Conservation (phyloP, 2,113 vertebrate species). For the Toxotes chatareus region DNA sequence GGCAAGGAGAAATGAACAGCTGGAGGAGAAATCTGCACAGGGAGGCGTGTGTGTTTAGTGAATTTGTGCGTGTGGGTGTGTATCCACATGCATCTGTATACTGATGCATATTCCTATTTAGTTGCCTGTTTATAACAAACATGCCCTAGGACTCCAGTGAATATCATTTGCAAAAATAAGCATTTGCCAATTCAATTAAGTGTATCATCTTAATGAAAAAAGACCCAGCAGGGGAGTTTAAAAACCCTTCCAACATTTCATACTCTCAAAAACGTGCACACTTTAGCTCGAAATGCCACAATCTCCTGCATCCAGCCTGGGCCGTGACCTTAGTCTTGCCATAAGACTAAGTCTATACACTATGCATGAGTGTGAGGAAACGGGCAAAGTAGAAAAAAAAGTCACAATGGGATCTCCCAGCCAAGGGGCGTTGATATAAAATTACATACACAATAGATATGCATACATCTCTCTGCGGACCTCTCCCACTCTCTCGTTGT, state of each 20-base stretch:
- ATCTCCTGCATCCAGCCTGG: constrained; percentile 1
- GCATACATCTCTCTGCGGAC: constrained; percentile 28
- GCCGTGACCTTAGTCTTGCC: constrained; percentile 32
- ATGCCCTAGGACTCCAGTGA: constrained; percentile 59
- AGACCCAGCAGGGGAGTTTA: constrained; percentile 38
- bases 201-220: constrained; percentile 63
- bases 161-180: constrained; percentile 74
- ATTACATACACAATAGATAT: constrained; percentile 48
- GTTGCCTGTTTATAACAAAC: constrained; percentile 67
- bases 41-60: constrained; percentile 43
- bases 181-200: constrained; percentile 76
- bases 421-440: constrained; percentile 35
- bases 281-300: constrained; percentile 27
- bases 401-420: constrained; percentile 41
- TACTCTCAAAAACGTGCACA: constrained; percentile 28
- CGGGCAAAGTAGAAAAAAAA: constrained; percentile 32
- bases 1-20: constrained; percentile 78
- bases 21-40: constrained; percentile 77
- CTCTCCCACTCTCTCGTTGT: background rate
- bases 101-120: constrained; percentile 68
- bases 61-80: constrained; percentile 9
- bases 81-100: constrained; percentile 46
- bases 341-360: constrained; percentile 32
- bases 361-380: constrained; percentile 55
- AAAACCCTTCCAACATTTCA: constrained; percentile 4